Conservation (phyloP, 2,888 invertebrate genomes). For the Limnephilus rhombicus region DNA sequence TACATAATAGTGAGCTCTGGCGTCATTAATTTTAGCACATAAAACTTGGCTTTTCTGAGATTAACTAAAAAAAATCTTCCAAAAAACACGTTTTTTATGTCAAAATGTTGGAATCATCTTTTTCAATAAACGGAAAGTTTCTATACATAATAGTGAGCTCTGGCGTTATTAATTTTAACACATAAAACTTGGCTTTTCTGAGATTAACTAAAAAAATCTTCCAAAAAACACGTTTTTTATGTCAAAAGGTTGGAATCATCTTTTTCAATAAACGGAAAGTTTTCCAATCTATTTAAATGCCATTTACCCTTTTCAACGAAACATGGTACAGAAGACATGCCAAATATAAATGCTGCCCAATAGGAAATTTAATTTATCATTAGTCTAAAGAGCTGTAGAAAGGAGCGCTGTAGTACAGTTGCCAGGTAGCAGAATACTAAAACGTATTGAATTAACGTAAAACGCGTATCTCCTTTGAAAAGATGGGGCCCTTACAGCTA, state of each 20-base stretch:
- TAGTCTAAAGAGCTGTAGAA: neutral
- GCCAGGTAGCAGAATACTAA: neutral
- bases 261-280: neutral
- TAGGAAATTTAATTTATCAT: conserved; percentile 1
- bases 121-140: neutral
- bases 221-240: neutral
- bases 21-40: no score
- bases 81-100: neutral
- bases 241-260: neutral
- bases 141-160: no score
- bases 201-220: neutral
- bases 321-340: neutral
- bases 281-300: neutral
- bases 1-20: no score
- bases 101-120: neutral
- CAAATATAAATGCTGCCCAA: neutral
- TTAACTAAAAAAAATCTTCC: no score
- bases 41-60: neutral
- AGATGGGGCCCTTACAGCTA: neutral
- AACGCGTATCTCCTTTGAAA: neutral
- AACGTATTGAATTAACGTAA: neutral
- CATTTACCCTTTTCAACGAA: neutral
- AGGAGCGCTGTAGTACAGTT: neutral
- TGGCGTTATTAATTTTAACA: no score
- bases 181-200: neutral